Conservation (phyloP, 2,113 vertebrate genomes). For the Neotoma lepida region DNA sequence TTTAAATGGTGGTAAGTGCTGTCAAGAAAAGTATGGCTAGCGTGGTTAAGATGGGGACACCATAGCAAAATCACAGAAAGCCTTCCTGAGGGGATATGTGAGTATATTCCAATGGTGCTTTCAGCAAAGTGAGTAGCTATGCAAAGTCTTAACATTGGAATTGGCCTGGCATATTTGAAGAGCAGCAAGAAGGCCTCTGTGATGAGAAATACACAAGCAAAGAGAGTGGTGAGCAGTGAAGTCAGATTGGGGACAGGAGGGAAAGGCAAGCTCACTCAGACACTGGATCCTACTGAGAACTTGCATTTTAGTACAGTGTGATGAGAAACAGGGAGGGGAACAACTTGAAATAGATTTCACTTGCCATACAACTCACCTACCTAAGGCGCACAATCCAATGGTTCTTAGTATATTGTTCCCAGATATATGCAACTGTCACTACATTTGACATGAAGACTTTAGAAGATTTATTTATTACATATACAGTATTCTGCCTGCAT, state of each 20-base stretch:
- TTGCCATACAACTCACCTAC: neutral
- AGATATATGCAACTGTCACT: neutral
- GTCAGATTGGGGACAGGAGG: neutral
- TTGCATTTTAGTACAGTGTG: neutral
- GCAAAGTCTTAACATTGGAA: neutral
- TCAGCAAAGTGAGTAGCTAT: neutral
- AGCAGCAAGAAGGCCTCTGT: neutral
- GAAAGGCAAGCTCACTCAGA: neutral
- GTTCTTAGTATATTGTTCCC: conserved; percentile 1
- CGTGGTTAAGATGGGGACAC: neutral
- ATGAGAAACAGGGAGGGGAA: neutral
- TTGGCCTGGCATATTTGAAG: neutral
- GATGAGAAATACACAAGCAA: neutral
- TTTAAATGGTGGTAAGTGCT: neutral
- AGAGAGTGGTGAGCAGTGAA: neutral
- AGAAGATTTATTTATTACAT: too few relatives aligned
- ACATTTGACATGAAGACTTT: neutral
- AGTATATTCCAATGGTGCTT: neutral
- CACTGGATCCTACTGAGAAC: neutral
- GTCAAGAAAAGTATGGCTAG: conserved; percentile 37
- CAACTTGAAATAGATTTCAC: neutral
- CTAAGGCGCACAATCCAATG: neutral
- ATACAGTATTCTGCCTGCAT: too few relatives aligned
- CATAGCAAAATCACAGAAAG: neutral
- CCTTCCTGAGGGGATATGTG: neutral